phyloP scores from a whole-genome alignment of 2,888 invertebrate species.

The Stomorhina lunata region DNA sequence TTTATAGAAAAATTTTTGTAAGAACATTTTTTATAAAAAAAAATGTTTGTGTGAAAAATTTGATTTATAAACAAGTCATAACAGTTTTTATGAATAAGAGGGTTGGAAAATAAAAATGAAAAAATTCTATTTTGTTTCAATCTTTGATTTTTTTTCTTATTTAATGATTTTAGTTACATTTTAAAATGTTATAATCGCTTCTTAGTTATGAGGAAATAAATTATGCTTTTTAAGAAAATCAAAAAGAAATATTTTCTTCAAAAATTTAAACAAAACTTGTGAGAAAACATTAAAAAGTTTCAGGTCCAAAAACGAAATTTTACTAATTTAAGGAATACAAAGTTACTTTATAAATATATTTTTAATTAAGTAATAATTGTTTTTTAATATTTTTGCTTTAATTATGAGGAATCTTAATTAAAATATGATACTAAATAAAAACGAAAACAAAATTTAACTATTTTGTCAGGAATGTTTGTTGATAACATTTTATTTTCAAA shows the following conservation, averaged over 20 bases:
- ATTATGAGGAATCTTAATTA: background rate
- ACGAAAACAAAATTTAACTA: slow-evolving; percentile 75
- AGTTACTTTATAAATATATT: slow-evolving; percentile 72
- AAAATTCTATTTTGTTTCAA: no score
- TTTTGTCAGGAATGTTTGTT: slow-evolving; percentile 56
- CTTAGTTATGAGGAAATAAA: background rate
- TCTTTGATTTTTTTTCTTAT: no score
- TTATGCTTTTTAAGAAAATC: slow-evolving; percentile 5
- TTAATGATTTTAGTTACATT: background rate
- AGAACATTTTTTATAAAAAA: no score
- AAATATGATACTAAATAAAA: slow-evolving; percentile 73
- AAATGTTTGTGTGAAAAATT: no score
- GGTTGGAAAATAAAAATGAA: no score
- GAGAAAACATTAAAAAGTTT: slow-evolving; percentile 56
- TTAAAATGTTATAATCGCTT: slow-evolving; percentile 41
- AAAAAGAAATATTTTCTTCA: slow-evolving; percentile 3
- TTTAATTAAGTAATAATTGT: slow-evolving; percentile 26
- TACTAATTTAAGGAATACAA: slow-evolving; percentile 77
- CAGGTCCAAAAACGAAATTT: slow-evolving; percentile 79
- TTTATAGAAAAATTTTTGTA: no score
- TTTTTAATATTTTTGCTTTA: background rate
- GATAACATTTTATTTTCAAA: no score
- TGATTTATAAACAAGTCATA: no score
- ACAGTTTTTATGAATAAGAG: no score
- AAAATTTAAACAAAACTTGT: background rate